Conservation (phyloP, 2,888 invertebrate genomes). For the Chaitophorus viminalis region DNA sequence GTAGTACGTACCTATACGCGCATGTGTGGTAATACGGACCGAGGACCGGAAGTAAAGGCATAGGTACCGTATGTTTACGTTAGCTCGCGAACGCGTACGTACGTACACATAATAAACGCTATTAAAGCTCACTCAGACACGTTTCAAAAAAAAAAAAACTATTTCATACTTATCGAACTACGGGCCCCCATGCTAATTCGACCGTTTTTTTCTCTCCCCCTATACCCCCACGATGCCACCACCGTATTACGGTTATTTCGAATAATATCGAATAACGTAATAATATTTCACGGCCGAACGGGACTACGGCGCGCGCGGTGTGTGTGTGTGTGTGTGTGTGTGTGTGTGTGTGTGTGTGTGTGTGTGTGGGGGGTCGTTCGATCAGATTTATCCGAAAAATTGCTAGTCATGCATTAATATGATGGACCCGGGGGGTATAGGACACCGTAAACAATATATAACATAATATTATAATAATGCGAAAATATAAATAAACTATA, state of each 20-base stretch:
- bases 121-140: slow-evolving; percentile 5
- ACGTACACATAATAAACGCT: no score
- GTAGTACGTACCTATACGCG: no score
- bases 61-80: background rate
- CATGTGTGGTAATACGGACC: background rate
- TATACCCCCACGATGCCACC: background rate
- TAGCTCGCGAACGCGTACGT: no score
- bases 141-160: background rate
- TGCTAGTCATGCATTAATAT: slow-evolving; percentile 17
- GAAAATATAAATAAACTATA: background rate
- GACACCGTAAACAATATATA: background rate
- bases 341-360: no score
- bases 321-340: no score
- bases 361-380: background rate
- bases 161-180: background rate
- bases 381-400: slow-evolving; percentile 42
- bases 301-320: background rate
- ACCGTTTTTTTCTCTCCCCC: slow-evolving; percentile 8
- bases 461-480: background rate
- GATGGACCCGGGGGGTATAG: background rate
- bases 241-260: background rate
- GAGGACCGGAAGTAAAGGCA: background rate
- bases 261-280: background rate
- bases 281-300: background rate
- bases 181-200: background rate